Percentiles rank a stretch among this genome's conserved stretches.
Evolutionary conservation across 2,888 invertebrate genomes (phyloP).

Genomic region (Andrena dorsata): DNA sequence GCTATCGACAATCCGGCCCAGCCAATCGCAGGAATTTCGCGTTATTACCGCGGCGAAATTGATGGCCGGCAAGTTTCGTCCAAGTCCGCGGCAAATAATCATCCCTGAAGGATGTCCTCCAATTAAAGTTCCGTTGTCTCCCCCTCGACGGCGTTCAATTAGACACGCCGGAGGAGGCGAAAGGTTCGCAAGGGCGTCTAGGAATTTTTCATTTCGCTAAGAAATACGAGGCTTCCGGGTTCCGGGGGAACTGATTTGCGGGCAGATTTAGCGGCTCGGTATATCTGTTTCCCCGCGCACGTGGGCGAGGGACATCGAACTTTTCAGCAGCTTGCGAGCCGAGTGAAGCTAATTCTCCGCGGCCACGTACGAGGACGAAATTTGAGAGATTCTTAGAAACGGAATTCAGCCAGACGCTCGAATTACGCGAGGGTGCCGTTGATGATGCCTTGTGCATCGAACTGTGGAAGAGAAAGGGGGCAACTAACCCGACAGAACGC

Average conservation of each 20-base stretch:
- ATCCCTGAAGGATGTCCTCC: not conserved
- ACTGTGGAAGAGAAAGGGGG: not conserved
- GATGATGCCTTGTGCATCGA: not conserved
- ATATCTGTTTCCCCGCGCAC: conserved; percentile 45
- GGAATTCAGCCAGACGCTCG: conserved; percentile 15
- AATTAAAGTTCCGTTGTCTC: conserved; percentile 28
- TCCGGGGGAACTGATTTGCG: conserved; percentile 17
- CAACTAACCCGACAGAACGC: not conserved
- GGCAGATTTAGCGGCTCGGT: conserved; percentile 24
- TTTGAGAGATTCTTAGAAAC: conserved; percentile 22
- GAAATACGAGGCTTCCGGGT: conserved; percentile 10
- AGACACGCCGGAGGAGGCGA: not conserved
- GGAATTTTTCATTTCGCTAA: conserved; percentile 43
- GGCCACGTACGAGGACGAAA: not conserved
- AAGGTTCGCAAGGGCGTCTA: not conserved
- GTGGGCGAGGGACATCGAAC: conserved; percentile 28
- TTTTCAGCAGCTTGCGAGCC: conserved; percentile 31
- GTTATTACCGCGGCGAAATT: conserved; percentile 17
- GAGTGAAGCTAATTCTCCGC: conserved; percentile 23
- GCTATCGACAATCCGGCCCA: conserved; percentile 12
- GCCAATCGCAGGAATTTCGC: conserved; percentile 10
- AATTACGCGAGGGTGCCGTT: not conserved
- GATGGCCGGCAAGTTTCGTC: conserved; percentile 19
- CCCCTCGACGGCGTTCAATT: conserved; percentile 8
- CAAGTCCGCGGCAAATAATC: conserved; percentile 6